Evolutionary conservation across 2,888 invertebrate species (phyloP), one percentile per base, ranked within the genome.

Genomic region (Alentia gelatinosa): DNA sequence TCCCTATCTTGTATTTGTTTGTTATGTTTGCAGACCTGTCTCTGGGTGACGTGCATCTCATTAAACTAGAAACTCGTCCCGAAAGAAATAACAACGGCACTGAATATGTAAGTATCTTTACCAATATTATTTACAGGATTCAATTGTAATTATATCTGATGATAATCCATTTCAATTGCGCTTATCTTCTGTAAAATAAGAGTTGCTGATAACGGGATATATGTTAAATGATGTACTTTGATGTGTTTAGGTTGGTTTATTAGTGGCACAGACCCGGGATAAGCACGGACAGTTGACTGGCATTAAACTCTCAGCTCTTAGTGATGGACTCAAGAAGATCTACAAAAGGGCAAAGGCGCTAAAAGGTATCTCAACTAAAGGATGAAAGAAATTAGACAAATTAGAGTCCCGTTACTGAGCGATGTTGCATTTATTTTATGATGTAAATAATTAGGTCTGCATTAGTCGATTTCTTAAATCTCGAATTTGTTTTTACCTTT

Each of bases 181-280:
- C n/a, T n/a, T n/a, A n/a, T n/a, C n/a, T n/a, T n/a, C n/a, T n/a
- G n/a, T n/a, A n/a, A n/a, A n/a, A n/a, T n/a, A n/a, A n/a, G n/a
- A n/a, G n/a, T n/a, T n/a, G n/a, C n/a, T n/a, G n/a, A n/a, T n/a
- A n/a, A n/a, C n/a, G n/a, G n/a, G n/a, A n/a, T n/a, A n/a, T n/a
- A n/a, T n/a, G n/a, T n/a, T n/a, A n/a, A n/a, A n/a, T n/a, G n/a
- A n/a, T n/a, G n/a, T n/a, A n/a, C n/a, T n/a, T n/a, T n/a, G n/a
- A n/a, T n/a, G n/a, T n/a, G n/a, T n/a, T n/a, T n/a, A 95, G 95
- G 90, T 95, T 40, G 95, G 94, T 3, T 92, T 96, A 26, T 93
- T 96, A 7, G 94, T 96, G 30, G 95, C 95, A 12, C 96, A 96
- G 91, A 94, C 94, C 74, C 92, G 95, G 84, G 95, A 95, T 91